Evolutionary conservation across 2,113 vertebrate genomes (phyloP).

Genomic region (Neotragus moschatus): DNA sequence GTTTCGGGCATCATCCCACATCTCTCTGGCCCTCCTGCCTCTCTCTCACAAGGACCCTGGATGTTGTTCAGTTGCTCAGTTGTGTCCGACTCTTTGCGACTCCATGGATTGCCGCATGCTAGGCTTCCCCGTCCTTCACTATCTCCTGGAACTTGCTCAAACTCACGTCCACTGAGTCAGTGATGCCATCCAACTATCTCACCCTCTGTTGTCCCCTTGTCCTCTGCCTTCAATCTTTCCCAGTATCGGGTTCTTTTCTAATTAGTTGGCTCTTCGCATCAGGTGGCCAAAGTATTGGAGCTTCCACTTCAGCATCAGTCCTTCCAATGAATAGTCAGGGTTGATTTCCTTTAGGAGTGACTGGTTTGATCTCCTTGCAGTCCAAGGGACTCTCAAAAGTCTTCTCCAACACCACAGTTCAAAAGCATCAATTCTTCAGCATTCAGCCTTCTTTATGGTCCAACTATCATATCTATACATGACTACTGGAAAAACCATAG

Average conservation of each 20-base stretch:
- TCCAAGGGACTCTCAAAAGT: neutral
- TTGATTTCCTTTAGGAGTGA: neutral
- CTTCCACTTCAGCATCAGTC: neutral
- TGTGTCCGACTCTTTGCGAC: neutral
- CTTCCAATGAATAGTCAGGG: neutral
- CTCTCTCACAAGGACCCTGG: neutral
- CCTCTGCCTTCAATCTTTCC: neutral
- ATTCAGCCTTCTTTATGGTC: neutral
- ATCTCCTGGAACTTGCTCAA: neutral
- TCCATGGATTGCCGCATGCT: rapidly evolving
- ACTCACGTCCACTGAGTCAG: neutral
- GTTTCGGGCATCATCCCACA: rapidly evolving
- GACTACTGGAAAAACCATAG: neutral
- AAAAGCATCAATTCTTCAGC: neutral
- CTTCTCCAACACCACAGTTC: neutral
- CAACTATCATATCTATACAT: neutral
- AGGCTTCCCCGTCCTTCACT: neutral
- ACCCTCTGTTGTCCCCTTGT: neutral
- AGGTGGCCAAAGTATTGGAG: neutral
- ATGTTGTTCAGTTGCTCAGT: neutral
- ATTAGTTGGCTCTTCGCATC: neutral
- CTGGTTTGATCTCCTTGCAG: neutral
- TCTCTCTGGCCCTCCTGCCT: neutral
- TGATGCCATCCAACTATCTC: neutral
- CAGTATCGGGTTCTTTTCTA: neutral